Percentiles rank a stretch among this genome's conserved stretches.
These are phyloP conservation scores for Diplodus sargus DNA, from an alignment of 2,797 vertebrate species.

Conservation along the genomic window DNA sequence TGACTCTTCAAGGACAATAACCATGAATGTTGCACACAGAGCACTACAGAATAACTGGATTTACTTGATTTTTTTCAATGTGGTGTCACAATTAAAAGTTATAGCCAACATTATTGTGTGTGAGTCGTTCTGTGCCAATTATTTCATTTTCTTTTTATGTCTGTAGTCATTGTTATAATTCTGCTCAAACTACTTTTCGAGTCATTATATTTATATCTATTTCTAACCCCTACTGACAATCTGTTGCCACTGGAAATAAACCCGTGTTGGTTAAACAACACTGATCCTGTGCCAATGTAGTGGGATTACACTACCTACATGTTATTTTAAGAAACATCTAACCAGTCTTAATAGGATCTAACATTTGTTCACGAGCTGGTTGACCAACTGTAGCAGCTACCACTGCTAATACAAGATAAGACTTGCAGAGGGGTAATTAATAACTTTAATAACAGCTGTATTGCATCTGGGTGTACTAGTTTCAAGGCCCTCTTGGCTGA, in stretches of 20 bases:
- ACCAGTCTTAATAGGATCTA: constrained; percentile 68
- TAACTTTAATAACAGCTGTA: not conserved
- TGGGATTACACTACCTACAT: constrained; percentile 59
- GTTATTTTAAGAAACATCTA: constrained; percentile 76
- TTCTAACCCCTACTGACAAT: not conserved
- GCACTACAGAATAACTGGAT: constrained; percentile 81
- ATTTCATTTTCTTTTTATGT: not conserved
- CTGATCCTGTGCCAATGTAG: constrained; percentile 30
- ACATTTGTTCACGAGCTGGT: constrained; percentile 37
- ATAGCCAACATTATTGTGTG: constrained; percentile 41
- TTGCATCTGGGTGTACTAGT: not conserved
- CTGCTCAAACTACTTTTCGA: not conserved
- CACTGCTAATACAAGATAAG: not conserved
- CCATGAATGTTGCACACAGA: constrained; percentile 79
- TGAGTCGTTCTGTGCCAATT: not conserved
- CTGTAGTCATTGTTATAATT: not conserved
- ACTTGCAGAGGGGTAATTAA: not conserved
- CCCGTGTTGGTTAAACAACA: constrained; percentile 34
- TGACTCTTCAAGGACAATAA: constrained; percentile 72
- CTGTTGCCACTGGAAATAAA: constrained; percentile 36
- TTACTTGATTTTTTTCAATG: constrained; percentile 82
- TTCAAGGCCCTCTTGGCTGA: not conserved
- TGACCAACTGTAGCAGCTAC: constrained; percentile 13
- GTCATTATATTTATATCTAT: not conserved
- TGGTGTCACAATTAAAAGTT: constrained; percentile 78